Evolutionary conservation across 2,888 invertebrate species (phyloP), one percentile per base, ranked within the genome.

Genomic region (Torymus texanus): DNA sequence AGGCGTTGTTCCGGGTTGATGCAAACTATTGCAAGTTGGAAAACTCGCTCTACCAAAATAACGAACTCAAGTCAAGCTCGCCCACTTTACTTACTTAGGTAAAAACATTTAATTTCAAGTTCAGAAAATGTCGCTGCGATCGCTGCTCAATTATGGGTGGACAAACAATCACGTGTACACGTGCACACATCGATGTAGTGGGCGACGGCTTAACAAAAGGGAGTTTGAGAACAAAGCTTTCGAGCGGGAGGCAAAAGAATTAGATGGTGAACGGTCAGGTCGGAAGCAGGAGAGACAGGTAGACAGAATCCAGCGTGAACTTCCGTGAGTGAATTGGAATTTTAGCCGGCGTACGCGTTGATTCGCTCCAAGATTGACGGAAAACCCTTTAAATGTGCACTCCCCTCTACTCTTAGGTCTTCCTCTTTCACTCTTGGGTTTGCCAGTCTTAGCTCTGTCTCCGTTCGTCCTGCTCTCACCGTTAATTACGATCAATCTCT

Each of bases 311-410:
- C 21, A 21, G 13, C 63, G 11, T 29, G 21, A 70, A 76, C 56
- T 62, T 70, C 59, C 50, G 11, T 0, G 29, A 65, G 29, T 14
- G 56, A 73, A 67, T 78, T 62, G 56, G 24, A 78, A 78, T 73
- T 78, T 78, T n/a, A 21, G 50, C 66, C 59, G 76, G 21, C 63
- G 11, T 14, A 55, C 41, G 21, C 50, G 72, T 12, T 62, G 8
- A n/a, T 11, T 0, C 16, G 16, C 2, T 50, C 63, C 2, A 21
- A 2, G 16, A 41, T 12, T 41, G 63, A 53, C 3, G 24, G 29
- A 55, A 29, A 21, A 16, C 29, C 53, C 62, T 72, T 71, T 72
- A 18, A 51, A 29, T 61, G 61, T 24, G 10, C 50, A 21, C 14
- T 13, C 18, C 53, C 4, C 24, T 18, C 29, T 8, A 56, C 8